phyloP scores from a whole-genome alignment of 92 coral and sea anemone species.

The Pocillopora meandrina region DNA sequence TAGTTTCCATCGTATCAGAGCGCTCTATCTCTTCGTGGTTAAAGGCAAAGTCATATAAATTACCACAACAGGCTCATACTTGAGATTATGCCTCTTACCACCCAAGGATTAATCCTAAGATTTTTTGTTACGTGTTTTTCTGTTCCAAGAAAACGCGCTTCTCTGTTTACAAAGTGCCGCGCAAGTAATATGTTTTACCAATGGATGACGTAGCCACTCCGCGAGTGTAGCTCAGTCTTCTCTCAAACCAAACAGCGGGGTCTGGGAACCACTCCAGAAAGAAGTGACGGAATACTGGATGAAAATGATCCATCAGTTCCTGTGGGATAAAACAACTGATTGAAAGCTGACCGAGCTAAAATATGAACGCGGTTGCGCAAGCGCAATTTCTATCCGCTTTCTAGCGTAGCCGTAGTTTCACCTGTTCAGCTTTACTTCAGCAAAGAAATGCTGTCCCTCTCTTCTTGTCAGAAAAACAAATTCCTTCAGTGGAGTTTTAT shows the following conservation, averaged over 20 bases:
- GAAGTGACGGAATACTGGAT: conserved; percentile 97
- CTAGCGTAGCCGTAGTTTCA: no score
- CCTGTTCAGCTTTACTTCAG: no score
- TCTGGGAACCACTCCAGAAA: conserved; percentile 92
- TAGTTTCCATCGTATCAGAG: no score
- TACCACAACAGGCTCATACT: neutral
- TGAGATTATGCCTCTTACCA: no score
- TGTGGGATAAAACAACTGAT: conserved; percentile 17
- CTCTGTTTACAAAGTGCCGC: neutral
- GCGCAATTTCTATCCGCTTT: neutral
- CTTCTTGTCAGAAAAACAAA: no score
- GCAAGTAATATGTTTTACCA: conserved; percentile 48
- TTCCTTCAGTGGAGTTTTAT: no score
- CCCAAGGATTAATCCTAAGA: no score
- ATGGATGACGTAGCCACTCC: conserved; percentile 96
- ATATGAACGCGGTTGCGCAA: no score
- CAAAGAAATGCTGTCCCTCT: no score
- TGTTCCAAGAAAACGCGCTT: neutral
- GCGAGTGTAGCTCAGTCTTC: conserved; percentile 87
- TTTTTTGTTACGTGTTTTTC: no score
- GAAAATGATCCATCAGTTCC: conserved; percentile 85
- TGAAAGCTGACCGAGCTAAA: neutral
- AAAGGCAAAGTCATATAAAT: neutral
- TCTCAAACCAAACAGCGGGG: conserved; percentile 96
- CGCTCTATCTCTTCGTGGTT: no score